Percentiles rank a stretch among this genome's conserved stretches.
Evolutionary conservation across 2,113 vertebrate species (phyloP).

Genomic region (Gobius niger): DNA sequence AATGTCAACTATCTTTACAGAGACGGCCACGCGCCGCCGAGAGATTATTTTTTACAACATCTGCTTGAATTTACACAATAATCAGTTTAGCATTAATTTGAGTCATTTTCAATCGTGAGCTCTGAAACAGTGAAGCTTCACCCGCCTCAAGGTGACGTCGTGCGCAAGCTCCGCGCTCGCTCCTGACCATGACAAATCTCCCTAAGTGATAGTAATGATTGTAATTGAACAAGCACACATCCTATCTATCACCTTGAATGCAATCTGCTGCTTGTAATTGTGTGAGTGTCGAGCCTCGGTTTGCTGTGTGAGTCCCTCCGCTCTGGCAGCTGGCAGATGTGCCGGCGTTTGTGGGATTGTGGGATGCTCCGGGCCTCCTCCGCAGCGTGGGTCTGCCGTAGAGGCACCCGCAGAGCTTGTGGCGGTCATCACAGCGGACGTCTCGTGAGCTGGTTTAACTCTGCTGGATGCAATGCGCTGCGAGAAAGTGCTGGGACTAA

Average conservation of each 20-base stretch:
- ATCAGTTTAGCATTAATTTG: conserved; percentile 34
- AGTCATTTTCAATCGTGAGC: conserved; percentile 25
- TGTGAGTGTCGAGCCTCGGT: conserved; percentile 14
- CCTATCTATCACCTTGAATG: conserved; percentile 69
- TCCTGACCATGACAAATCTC: conserved; percentile 68
- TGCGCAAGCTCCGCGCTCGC: conserved; percentile 38
- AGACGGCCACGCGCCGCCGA: conserved; percentile 3
- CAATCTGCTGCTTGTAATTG: conserved; percentile 59
- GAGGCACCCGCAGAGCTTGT: conserved; percentile 25
- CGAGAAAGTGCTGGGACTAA: neutral
- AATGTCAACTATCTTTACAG: conserved; percentile 26
- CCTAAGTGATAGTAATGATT: conserved; percentile 69
- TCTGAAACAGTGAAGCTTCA: conserved; percentile 18
- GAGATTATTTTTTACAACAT: conserved; percentile 36
- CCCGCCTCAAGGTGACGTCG: conserved; percentile 62
- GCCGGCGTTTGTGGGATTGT: conserved; percentile 48
- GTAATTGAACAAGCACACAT: conserved; percentile 69
- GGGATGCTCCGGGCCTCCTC: conserved; percentile 50
- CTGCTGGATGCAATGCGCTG: conserved; percentile 17
- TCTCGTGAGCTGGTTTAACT: conserved; percentile 18
- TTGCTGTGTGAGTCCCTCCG: conserved; percentile 22
- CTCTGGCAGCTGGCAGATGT: conserved; percentile 71
- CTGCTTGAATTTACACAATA: conserved; percentile 22
- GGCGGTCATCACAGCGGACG: conserved; percentile 40
- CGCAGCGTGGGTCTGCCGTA: conserved; percentile 37